phyloP scores from a whole-genome alignment of 92 coral and sea anemone species.

The Phenganax marumi region DNA sequence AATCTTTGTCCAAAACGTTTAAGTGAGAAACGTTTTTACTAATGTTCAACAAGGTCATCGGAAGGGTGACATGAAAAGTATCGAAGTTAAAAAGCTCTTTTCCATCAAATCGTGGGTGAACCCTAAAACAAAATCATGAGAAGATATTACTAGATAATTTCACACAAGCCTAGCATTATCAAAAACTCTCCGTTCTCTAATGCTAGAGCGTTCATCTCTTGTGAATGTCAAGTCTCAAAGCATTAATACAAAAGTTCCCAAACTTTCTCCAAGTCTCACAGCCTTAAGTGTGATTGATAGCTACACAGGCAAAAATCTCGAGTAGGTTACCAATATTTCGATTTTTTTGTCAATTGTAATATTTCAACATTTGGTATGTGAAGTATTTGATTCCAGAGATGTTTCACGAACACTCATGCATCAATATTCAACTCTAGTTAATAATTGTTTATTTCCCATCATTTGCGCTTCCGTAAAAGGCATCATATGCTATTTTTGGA shows the following conservation, averaged over 20 bases:
- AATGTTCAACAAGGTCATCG: not conserved
- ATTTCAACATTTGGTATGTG: not conserved
- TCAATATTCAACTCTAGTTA: not conserved
- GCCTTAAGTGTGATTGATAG: no score
- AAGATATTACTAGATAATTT: no score
- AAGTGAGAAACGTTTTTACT: not conserved
- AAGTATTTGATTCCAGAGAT: constrained; percentile 15
- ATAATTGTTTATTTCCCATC: not conserved
- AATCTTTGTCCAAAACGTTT: not conserved
- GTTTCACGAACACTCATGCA: not conserved
- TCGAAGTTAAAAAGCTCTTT: no score
- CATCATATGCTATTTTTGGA: constrained; percentile 24
- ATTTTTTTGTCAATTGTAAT: constrained; percentile 5
- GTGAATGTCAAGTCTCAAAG: no score
- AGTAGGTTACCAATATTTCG: not conserved
- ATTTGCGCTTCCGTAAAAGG: constrained; percentile 12
- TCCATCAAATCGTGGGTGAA: no score
- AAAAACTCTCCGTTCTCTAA: no score
- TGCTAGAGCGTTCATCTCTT: no score
- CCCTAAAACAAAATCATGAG: no score
- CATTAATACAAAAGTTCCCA: no score
- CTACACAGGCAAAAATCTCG: no score
- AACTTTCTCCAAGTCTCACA: no score
- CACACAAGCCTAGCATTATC: no score
- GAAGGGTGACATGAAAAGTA: not conserved